Conservation (phyloP, 2,113 vertebrate species). For the Elephantulus edwardii region DNA sequence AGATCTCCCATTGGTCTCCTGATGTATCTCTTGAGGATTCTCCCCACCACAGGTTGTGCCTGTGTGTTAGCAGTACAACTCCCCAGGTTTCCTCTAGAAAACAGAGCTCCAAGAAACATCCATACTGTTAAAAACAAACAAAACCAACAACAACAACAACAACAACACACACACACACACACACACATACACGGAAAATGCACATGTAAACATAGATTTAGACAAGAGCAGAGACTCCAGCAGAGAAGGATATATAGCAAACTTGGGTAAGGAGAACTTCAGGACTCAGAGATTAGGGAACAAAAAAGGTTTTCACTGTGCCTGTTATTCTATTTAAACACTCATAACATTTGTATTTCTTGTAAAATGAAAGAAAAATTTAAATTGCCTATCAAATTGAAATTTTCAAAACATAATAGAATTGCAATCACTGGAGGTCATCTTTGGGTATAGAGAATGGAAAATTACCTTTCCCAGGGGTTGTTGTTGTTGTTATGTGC, state of each 20-base stretch:
- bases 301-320: background rate
- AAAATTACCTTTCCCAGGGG: background rate
- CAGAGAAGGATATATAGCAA: background rate
- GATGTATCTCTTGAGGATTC: too few species aligned
- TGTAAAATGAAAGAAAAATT: background rate
- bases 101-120: too few species aligned
- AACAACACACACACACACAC: too few species aligned
- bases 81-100: too few species aligned
- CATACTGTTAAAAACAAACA: too few species aligned
- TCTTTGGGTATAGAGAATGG: background rate
- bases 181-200: too few species aligned
- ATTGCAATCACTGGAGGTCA: background rate
- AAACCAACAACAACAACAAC: too few species aligned
- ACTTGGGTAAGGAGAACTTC: background rate
- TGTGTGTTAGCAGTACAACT: too few species aligned
- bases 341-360: background rate
- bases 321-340: background rate
- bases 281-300: background rate
- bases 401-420: background rate
- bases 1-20: too few species aligned
- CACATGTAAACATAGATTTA: too few species aligned
- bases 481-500: too few species aligned
- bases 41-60: too few species aligned
- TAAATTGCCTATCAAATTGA: background rate
- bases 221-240: background rate